These are phyloP conservation scores for Stegostoma tigrinum DNA, from an alignment of 2,113 vertebrate species.

Conservation along the genomic window DNA sequence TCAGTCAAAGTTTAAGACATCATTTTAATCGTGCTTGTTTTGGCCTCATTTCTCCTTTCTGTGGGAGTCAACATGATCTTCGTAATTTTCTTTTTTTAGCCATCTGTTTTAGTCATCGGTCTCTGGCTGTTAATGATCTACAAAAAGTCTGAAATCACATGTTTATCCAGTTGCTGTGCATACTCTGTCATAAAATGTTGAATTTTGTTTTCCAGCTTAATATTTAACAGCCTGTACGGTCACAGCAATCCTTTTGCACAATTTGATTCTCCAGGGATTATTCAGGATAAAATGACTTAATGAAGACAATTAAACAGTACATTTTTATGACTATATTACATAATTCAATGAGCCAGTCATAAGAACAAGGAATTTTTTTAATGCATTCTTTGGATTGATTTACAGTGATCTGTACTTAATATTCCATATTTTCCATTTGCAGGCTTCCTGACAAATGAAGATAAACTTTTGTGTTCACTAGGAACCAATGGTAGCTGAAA, in stretches of 20 bases:
- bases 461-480: not conserved
- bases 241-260: not conserved
- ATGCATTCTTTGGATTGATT: not conserved
- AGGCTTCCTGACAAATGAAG: not conserved
- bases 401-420: not conserved
- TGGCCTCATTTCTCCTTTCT: not conserved
- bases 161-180: not conserved
- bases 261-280: not conserved
- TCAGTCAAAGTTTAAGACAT: not conserved
- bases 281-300: not conserved
- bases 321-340: constrained; percentile 22
- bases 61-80: not conserved
- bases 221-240: not conserved
- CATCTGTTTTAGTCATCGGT: not conserved
- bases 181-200: not conserved
- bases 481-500: not conserved
- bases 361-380: not conserved
- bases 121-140: not conserved
- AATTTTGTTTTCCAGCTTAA: not conserved
- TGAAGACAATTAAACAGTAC: not conserved
- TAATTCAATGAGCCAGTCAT: not conserved
- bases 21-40: not conserved
- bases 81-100: not conserved
- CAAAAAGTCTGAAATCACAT: not conserved
- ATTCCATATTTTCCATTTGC: constrained; percentile 6